Conservation (phyloP, 2,797 vertebrate genomes). For the Gastrophryne carolinensis region DNA sequence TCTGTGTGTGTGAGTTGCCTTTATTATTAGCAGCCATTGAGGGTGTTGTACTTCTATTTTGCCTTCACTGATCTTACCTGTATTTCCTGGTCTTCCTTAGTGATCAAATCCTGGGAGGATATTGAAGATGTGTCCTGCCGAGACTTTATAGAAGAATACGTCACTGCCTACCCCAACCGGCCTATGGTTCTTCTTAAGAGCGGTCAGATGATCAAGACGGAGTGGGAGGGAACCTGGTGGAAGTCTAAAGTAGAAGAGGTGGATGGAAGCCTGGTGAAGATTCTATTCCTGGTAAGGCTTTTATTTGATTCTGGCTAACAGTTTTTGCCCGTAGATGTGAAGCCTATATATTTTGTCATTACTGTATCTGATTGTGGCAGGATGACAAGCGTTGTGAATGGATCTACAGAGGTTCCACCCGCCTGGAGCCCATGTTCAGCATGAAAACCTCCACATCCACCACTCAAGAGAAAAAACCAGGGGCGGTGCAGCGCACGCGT, state of each 20-base stretch:
- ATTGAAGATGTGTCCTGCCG: conserved; percentile 92
- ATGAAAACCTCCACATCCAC: conserved; percentile 90
- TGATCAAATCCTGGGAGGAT: conserved; percentile 91
- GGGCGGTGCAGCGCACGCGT: conserved; percentile 84
- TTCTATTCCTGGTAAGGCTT: conserved; percentile 87
- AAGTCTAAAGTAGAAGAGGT: conserved; percentile 96
- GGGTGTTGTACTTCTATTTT: no score
- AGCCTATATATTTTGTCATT: no score
- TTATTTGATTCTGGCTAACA: background rate
- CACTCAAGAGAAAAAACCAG: conserved; percentile 89
- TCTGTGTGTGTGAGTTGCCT: no score
- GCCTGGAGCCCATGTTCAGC: conserved; percentile 97
- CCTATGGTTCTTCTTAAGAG: conserved; percentile 98
- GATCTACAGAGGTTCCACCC: conserved; percentile 95
- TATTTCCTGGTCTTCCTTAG: conserved; percentile 64
- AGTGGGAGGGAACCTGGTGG: conserved; percentile 99
- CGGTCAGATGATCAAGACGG: conserved; percentile 93
- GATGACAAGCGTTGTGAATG: conserved; percentile 96
- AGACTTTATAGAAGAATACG: conserved; percentile 96
- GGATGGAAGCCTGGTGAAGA: conserved; percentile 95
- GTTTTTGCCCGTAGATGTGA: no score
- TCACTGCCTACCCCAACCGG: conserved; percentile 93
- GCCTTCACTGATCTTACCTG: no score
- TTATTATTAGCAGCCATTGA: no score
- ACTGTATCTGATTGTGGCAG: conserved; percentile 57